Evolutionary conservation across 1,140 invertebrate species (phyloP), one percentile per base, ranked within the genome.

Genomic region (Platyscapa corneri): DNA sequence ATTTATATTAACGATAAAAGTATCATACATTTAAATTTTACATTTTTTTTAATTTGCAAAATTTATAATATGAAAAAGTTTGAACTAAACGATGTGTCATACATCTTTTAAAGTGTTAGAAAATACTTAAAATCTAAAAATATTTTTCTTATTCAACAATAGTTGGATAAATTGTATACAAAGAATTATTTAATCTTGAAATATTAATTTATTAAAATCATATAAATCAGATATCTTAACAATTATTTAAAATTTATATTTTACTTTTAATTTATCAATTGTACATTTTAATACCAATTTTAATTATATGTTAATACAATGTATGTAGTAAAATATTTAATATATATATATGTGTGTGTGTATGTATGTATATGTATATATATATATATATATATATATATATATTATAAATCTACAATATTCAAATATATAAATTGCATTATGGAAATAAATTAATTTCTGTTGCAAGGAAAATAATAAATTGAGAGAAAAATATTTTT

Each of bases 401-500:
- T 60, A 27, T 60, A 60, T 60, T 60, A 14, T 3, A 60, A 23
- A 18, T 37, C 37, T 37, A n/a, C 18, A 39, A 37, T 70, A 70
- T 37, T 70, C 18, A 70, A 34, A 70, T 7, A 37, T 6, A 70
- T 70, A 37, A 70, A 37, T 70, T 34, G 5, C 18, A 39, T 18
- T 70, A 67, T 34, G 10, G 20, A 42, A 74, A 23, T 27, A 74
- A 42, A 10, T 27, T 10, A 42, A 42, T 72, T 39, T 20, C 23
- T n/a, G 27, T 1, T 8, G 20, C 39, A 74, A 42, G 27, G n/a
- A 70, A 70, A 70, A 42, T 12, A 46, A 46, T 46, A 10, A 27
- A 42, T 34, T 74, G 1, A 74, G n/a, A 74, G 70, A 74, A 74
- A 74, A 74, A 42, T 74, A 74, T 42, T 74, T 74, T 42, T 74